Conservation (phyloP, 2,888 invertebrate genomes). For the Drosophila borborema region DNA sequence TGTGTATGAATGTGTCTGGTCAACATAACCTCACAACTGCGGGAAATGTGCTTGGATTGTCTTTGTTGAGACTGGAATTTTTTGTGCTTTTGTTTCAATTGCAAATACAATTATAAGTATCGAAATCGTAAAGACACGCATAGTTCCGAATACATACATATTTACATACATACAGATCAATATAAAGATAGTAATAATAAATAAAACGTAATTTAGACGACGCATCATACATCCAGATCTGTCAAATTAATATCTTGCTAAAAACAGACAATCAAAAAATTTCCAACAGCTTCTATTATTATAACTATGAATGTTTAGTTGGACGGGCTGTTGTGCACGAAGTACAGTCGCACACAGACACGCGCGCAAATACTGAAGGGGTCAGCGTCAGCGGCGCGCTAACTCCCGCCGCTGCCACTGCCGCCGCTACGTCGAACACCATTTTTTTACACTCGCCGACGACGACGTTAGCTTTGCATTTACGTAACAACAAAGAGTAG, state of each 20-base stretch:
- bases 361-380: constrained; percentile 74
- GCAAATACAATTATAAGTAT: constrained; percentile 24
- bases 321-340: constrained; percentile 42
- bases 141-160: neutral
- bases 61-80: constrained; percentile 51
- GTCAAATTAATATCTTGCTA: constrained; percentile 26
- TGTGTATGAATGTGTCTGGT: constrained; percentile 27
- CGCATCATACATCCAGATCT: constrained; percentile 21
- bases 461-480: constrained; percentile 77
- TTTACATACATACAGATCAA: constrained; percentile 5
- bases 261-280: constrained; percentile 19
- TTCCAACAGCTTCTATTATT: constrained; percentile 60
- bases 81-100: constrained; percentile 36
- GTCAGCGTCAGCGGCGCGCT: constrained; percentile 54
- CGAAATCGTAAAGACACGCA: constrained; percentile 15
- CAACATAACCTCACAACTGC: constrained; percentile 71
- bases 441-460: constrained; percentile 63
- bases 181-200: constrained; percentile 4
- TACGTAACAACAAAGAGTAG: constrained; percentile 76
- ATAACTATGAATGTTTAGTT: constrained; percentile 46
- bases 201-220: constrained; percentile 13
- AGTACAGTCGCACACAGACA: constrained; percentile 81
- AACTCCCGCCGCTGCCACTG: constrained; percentile 63
- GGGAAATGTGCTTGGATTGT: constrained; percentile 69
- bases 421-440: constrained; percentile 43